These are phyloP conservation scores for Drosophila austrosaltans DNA, from an alignment of 2,888 invertebrate species.

Conservation along the genomic window DNA sequence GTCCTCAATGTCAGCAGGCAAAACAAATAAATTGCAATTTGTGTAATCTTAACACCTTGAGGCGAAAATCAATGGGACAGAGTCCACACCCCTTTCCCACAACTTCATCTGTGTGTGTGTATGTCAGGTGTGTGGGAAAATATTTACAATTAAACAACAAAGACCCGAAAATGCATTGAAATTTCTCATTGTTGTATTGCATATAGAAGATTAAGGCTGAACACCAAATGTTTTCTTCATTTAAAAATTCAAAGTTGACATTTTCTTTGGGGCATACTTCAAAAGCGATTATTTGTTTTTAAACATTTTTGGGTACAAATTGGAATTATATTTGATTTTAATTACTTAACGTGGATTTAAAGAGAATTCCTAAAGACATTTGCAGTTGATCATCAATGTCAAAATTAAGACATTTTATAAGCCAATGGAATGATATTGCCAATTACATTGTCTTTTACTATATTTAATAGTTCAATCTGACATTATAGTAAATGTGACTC, in stretches of 20 bases:
- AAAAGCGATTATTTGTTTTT: conserved; percentile 31
- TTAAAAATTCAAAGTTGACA: conserved; percentile 12
- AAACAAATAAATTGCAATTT: conserved; percentile 77
- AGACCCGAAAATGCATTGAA: conserved; percentile 40
- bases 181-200: conserved; percentile 26
- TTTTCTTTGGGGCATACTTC: conserved; percentile 18
- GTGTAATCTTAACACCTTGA: conserved; percentile 76
- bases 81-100: conserved; percentile 24
- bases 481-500: too few relatives aligned
- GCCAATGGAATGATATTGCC: neutral
- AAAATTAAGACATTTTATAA: conserved; percentile 4
- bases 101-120: conserved; percentile 25
- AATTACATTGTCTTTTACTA: neutral
- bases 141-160: conserved; percentile 76
- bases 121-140: conserved; percentile 73
- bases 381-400: neutral
- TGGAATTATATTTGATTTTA: conserved; percentile 65
- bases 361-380: neutral
- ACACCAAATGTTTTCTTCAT: neutral
- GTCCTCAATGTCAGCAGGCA: conserved; percentile 64
- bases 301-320: conserved; percentile 33
- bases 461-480: too few relatives aligned
- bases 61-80: conserved; percentile 68
- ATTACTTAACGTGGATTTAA: conserved; percentile 42
- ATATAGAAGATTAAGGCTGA: neutral